These are phyloP conservation scores for Campaea margaritaria DNA, from an alignment of 2,888 invertebrate genomes.

Conservation along the genomic window DNA sequence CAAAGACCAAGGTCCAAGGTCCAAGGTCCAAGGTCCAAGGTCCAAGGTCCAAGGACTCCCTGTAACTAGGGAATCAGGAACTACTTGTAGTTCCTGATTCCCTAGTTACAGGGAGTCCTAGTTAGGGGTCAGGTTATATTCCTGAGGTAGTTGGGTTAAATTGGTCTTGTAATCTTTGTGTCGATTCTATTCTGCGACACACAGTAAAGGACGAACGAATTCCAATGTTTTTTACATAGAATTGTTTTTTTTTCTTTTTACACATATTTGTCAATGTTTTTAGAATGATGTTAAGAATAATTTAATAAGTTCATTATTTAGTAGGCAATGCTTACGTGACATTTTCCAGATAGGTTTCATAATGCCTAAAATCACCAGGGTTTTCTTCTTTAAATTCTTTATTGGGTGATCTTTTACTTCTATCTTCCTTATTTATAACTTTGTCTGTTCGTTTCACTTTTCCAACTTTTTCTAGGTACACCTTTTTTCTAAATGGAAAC, in stretches of 20 bases:
- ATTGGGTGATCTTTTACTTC: conserved; percentile 53
- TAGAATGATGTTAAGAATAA: conserved; percentile 14
- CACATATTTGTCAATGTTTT: conserved; percentile 56
- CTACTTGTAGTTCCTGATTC: no score
- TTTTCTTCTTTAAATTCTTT: conserved; percentile 12
- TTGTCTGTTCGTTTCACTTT: conserved; percentile 67
- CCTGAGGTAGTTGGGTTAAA: no score
- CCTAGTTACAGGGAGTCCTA: no score
- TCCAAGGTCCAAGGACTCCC: no score
- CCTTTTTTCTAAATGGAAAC: conserved; percentile 61
- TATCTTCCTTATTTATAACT: conserved; percentile 32
- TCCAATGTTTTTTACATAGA: conserved; percentile 52
- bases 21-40: no score
- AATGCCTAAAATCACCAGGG: conserved; percentile 31
- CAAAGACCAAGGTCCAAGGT: no score
- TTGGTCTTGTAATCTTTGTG: neutral
- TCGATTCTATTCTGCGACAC: conserved; percentile 13
- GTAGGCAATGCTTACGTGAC: conserved; percentile 63
- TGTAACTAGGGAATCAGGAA: no score
- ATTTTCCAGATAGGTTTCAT: conserved; percentile 64
- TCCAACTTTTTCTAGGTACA: conserved; percentile 69
- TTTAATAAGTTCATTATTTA: neutral
- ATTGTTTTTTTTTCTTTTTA: conserved; percentile 51
- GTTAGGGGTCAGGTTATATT: no score
- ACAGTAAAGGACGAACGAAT: conserved; percentile 53